Percentiles rank a stretch among this genome's conserved stretches.
Conservation (phyloP, 2,888 invertebrate genomes). For the Erebia ligea region DNA sequence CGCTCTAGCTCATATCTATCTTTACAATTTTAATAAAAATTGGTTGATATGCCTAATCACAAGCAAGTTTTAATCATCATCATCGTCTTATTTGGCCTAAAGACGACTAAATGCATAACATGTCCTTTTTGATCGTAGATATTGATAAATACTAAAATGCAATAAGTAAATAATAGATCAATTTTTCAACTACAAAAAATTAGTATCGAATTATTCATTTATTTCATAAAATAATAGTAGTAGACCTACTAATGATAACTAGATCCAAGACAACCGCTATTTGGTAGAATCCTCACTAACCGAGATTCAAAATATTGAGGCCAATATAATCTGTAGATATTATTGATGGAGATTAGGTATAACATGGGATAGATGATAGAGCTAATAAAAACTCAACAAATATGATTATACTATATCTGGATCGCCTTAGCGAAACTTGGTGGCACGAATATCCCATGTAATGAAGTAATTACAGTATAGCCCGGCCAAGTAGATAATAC, state of each 20-base stretch:
- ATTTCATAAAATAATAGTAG: no score
- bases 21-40: constrained; percentile 5
- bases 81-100: no score
- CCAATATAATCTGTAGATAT: no score
- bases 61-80: background rate
- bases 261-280: no score
- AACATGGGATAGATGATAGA: no score
- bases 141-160: no score
- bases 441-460: constrained; percentile 28
- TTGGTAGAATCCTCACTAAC: no score
- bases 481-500: constrained; percentile 31
- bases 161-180: no score
- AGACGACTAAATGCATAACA: background rate
- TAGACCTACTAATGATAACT: no score
- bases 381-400: background rate
- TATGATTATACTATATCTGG: constrained; percentile 3
- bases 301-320: no score
- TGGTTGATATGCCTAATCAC: background rate
- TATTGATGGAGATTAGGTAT: no score
- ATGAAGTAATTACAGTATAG: constrained; percentile 36
- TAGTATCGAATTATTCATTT: background rate
- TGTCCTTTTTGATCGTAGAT: background rate
- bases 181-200: no score
- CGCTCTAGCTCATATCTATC: background rate
- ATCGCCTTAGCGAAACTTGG: constrained; percentile 21